Evolutionary conservation across 2,888 invertebrate species (phyloP), one percentile per base, ranked within the genome.

Genomic region (Coelopa pilipes): DNA sequence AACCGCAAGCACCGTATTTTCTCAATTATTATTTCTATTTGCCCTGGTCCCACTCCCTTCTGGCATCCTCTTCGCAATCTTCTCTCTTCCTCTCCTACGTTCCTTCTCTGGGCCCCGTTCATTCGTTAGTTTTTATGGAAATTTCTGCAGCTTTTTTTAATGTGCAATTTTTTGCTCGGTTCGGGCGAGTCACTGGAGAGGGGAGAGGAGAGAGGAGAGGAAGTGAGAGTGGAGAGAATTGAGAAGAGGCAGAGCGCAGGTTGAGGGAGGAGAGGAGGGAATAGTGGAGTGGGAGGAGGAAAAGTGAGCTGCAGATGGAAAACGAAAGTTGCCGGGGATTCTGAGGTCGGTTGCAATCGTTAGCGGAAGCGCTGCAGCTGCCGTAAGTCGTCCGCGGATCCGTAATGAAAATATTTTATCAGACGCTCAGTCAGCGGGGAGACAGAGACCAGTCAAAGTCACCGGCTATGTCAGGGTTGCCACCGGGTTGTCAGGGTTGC

Each of bases 1-100:
- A 45, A 46, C 65, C 65, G 46, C 47, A n/a, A 65, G 65, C 65
- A 65, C 46, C 46, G 63, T 63, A 45, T 63, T 65, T 65, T 65
- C 19, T n/a, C 19, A 19, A 45, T 46, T 65, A 47, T 47, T 65
- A 45, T 65, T 65, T 45, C 46, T 46, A 10, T 45, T 21, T 15
- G 45, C 21, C 45, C 24, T 13, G 15, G 10, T 63, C 46, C 34
- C n/a, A n/a, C n/a, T 34, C 34, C 34, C 17, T 57, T 57, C 21
- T 11, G 55, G n/a, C n/a, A 17, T 57, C 21, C 21, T 57, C 21
- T 19, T 57, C 19, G 15, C 17, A n/a, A 55, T 55, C 19, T 55
- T n/a, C 34, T 34, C 53, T 53, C 21, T 57, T 57, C 17, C n/a
- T 1, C 19, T n/a, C 19, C 7, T n/a, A 55, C n/a, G 12, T 55